Percentiles rank a stretch among this genome's conserved stretches.
Evolutionary conservation across 1,140 invertebrate species (phyloP).

Genomic region (Dendroctonus ponderosae): DNA sequence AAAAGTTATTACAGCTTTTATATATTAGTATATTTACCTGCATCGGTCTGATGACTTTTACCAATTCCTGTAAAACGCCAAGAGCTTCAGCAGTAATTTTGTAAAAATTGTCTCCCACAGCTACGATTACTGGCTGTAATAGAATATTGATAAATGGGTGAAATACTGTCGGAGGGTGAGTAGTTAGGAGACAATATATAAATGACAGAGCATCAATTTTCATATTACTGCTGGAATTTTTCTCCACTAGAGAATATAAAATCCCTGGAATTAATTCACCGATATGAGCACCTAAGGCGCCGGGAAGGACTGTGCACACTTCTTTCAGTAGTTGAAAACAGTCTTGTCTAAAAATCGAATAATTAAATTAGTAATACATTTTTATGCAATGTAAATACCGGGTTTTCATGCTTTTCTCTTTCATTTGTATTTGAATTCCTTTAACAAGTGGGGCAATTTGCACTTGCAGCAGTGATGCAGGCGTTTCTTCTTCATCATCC

Average conservation of each 20-base stretch:
- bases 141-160: constrained; percentile 77
- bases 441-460: constrained; percentile 72
- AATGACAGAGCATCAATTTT: constrained; percentile 97
- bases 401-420: constrained; percentile 90
- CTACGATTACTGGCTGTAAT: constrained; percentile 83
- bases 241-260: constrained; percentile 87
- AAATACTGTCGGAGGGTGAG: constrained; percentile 78
- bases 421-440: constrained; percentile 86
- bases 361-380: not conserved
- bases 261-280: constrained; percentile 85
- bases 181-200: constrained; percentile 80
- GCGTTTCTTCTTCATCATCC: constrained; percentile 63
- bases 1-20: not conserved
- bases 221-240: constrained; percentile 95
- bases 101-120: constrained; percentile 94
- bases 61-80: constrained; percentile 88
- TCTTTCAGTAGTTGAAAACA: constrained; percentile 90
- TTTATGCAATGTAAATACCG: constrained; percentile 46
- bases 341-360: constrained; percentile 65
- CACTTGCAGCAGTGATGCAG: constrained; percentile 67
- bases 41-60: constrained; percentile 89
- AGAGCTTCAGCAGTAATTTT: constrained; percentile 97
- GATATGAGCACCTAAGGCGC: constrained; percentile 82
- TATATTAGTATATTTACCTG: constrained; percentile 52
- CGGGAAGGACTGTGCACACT: constrained; percentile 84